A percentile compares a stretch with the other conserved stretches of the same genome.
Conservation (phyloP, 2,888 invertebrate species). For the Tricholauxania praeusta region DNA sequence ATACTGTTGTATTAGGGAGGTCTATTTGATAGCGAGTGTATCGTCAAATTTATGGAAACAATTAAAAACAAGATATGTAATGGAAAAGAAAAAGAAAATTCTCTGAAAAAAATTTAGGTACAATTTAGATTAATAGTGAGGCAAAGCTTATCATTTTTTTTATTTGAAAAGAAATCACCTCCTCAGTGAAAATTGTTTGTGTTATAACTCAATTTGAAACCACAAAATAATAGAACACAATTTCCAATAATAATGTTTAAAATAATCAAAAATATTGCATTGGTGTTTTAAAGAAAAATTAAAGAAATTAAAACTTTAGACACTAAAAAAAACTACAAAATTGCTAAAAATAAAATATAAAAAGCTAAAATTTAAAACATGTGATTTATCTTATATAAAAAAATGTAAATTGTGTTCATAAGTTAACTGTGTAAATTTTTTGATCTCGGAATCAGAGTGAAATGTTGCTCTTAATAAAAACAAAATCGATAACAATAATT, state of each 20-base stretch:
- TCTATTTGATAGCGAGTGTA: too few species aligned
- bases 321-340: constrained; percentile 33
- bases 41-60: too few species aligned
- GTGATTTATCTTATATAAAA: constrained; percentile 8
- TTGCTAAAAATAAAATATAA: constrained; percentile 38
- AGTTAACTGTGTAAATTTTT: too few species aligned
- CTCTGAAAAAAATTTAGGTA: too few species aligned
- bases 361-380: constrained; percentile 42
- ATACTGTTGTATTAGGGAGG: not conserved
- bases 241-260: constrained; percentile 43
- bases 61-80: too few species aligned
- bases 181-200: not conserved
- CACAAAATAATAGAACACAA: too few species aligned
- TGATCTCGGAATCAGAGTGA: too few species aligned
- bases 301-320: constrained; percentile 36
- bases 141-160: not conserved
- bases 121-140: too few species aligned
- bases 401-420: too few species aligned
- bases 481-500: not conserved
- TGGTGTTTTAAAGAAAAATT: constrained; percentile 37
- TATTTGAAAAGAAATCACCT: constrained; percentile 30
- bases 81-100: too few species aligned
- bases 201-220: constrained; percentile 26
- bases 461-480: too few species aligned
- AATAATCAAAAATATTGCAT: constrained; percentile 33